These are phyloP conservation scores for Phoeniculus purpureus DNA, from an alignment of 2,797 vertebrate genomes.

Conservation along the genomic window DNA sequence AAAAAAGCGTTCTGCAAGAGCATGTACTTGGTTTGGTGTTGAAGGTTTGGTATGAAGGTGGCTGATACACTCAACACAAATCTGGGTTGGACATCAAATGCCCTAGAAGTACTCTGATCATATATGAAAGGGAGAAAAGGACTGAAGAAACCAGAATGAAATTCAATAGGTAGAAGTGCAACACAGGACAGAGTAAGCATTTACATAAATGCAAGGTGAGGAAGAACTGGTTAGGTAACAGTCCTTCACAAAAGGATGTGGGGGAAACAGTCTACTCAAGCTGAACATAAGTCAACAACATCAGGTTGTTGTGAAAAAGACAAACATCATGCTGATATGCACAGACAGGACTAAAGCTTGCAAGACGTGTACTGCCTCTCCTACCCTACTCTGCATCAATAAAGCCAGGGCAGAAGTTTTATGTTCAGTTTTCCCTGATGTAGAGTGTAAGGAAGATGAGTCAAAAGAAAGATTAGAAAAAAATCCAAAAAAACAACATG, in stretches of 20 bases:
- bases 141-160: not conserved
- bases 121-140: not conserved
- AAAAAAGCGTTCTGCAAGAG: not conserved
- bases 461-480: not conserved
- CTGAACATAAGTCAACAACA: constrained; percentile 39
- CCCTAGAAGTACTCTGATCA: not conserved
- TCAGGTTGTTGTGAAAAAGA: constrained; percentile 40
- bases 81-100: not conserved
- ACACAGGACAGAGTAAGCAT: not conserved
- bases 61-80: not conserved
- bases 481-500: rapidly evolving
- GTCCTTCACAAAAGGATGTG: constrained; percentile 30
- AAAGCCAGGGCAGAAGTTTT: not conserved
- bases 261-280: constrained; percentile 44
- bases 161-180: constrained; percentile 21
- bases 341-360: constrained; percentile 17
- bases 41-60: not conserved
- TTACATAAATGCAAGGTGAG: constrained; percentile 51
- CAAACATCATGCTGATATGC: constrained; percentile 23
- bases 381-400: not conserved
- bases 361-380: constrained; percentile 10
- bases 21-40: not conserved
- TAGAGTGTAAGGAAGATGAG: not conserved
- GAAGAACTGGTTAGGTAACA: constrained; percentile 64
- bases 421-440: not conserved